Conservation (phyloP, 2,888 invertebrate genomes). For the Megalurothrips usitatus region DNA sequence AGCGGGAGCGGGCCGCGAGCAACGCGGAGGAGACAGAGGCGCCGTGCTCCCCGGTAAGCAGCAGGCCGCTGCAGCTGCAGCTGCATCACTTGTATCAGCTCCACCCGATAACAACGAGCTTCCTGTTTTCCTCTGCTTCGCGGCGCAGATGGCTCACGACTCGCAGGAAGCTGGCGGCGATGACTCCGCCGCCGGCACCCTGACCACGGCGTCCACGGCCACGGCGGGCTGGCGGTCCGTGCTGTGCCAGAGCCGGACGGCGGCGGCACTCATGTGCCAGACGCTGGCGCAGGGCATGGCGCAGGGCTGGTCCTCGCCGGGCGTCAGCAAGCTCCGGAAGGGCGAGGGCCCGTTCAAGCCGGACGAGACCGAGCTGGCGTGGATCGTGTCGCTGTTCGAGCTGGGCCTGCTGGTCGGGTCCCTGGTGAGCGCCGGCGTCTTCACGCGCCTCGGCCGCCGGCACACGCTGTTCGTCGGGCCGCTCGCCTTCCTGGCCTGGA, state of each 20-base stretch:
- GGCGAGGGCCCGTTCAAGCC: background rate
- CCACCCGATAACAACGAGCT: background rate
- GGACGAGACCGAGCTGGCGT: background rate
- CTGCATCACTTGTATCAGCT: too few species aligned
- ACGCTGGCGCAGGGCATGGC: conserved; percentile 18
- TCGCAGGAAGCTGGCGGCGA: background rate
- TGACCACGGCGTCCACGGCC: background rate
- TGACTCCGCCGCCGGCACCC: background rate
- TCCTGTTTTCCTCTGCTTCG: background rate
- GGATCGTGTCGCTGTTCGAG: conserved; percentile 16
- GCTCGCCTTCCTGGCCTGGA: background rate
- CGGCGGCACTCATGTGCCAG: conserved; percentile 13
- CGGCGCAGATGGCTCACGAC: background rate
- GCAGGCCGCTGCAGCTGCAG: too few species aligned
- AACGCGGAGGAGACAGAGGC: too few species aligned
- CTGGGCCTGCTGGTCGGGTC: background rate
- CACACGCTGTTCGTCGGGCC: background rate
- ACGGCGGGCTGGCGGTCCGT: background rate
- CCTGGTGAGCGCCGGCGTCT: background rate
- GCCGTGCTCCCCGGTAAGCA: too few species aligned
- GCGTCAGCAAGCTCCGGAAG: background rate
- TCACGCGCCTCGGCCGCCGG: conserved; percentile 1
- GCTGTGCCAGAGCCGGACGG: background rate
- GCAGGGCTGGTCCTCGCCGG: background rate
- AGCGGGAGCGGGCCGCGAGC: too few species aligned